Evolutionary conservation across 2,888 invertebrate genomes (phyloP), one percentile per base, ranked within the genome.

Genomic region (Rhingia campestris): DNA sequence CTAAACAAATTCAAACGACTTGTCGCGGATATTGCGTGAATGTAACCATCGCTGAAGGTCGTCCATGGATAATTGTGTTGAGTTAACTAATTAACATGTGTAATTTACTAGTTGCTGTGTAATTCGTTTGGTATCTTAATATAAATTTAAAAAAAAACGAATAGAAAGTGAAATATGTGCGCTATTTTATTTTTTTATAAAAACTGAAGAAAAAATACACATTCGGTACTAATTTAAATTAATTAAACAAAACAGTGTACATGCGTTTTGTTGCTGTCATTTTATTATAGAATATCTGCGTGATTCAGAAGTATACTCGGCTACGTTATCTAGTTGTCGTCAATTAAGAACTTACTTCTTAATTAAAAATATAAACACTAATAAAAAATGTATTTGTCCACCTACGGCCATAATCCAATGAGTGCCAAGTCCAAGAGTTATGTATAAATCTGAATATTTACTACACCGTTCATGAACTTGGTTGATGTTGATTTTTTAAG

Each of bases 291-390:
- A 30, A 30, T 39, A 53, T 6, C 32, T 49, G 7, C 12, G n/a
- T 49, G 3, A 49, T 54, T 53, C 37, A 30, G 43, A 45, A 54
- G 41, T 58, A 14, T 35, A 7, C 5, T 22, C 7, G 10, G 49
- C 22, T 53, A 56, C 10, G 30, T 74, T 66, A 63, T 53, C 53
- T 73, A 56, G 67, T 51, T 58, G 59, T 47, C 22, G 30, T 35
- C 30, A 74, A 74, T 80, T 80, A 67, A 67, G 54, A 54, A 49
- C 7, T 39, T 22, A 41, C 47, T 37, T 14, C 41, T 51, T 74
- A 74, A 80, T 74, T 74, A 74, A 33, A 22, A 22, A 41, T 53
- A 74, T 74, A 41, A 79, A 61, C 58, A 53, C 12, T 14, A 51
- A 37, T 69, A 30, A 22, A 22, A 22, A 22, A 22, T 2, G 22